Evolutionary conservation across 2,113 vertebrate species (phyloP), one percentile per base, ranked within the genome.

Genomic region (Ancistrus triradiatus): DNA sequence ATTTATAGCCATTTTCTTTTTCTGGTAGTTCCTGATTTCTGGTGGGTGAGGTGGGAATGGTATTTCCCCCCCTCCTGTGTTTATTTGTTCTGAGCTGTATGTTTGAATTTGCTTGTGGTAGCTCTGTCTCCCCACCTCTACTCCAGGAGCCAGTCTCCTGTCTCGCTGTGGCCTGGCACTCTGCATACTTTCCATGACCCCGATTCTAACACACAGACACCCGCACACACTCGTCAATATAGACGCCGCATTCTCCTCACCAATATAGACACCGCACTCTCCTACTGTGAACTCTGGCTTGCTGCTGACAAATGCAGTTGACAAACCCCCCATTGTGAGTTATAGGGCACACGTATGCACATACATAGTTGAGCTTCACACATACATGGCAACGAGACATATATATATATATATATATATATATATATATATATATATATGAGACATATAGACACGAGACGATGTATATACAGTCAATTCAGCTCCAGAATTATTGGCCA

Each of bases 61-160:
- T 78, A 77, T 81, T 81, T 77, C 78, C 74, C 78, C 63, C 57
- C 66, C 68, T 64, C 74, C 21, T 4, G 15, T 82, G 67, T 86
- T 88, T 83, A 79, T 81, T 83, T 82, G 68, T 73, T 70, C 75
- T 73, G 75, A 74, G 63, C 68, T 72, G 48, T 53, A 69, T 84
- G 82, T 87, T 80, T 88, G 78, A 83, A 31, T 87, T 85, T 80
- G 57, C 78, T 81, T 81, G 81, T 70, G 82, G 85, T 70, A 59
- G 62, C 28, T 11, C 66, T 77, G 69, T 71, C 77, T 72, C 56
- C 69, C 59, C 64, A 65, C 57, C 74, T 81, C 74, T 62, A 66
- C 21, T 73, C 75, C 72, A 64, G 73, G 78, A 69, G 75, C 72
- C 77, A 83, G 79, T 81, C 76, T 81, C 77, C 74, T 79, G 79